Evolutionary conservation across 2,888 invertebrate genomes (phyloP).

Genomic region (Cerastis rubricosa): DNA sequence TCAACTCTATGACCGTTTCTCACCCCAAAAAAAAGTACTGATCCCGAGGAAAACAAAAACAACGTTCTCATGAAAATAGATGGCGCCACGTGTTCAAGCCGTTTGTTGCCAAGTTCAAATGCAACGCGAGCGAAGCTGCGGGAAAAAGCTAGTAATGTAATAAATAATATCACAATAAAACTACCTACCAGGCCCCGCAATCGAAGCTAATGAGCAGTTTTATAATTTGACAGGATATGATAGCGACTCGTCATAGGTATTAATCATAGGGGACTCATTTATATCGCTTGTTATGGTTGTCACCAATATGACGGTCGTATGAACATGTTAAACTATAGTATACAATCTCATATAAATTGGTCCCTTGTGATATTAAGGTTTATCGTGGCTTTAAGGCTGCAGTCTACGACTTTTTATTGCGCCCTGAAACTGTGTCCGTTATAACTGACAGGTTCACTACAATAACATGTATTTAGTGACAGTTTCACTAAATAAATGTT

Average conservation of each 20-base stretch:
- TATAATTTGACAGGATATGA: conserved; percentile 22
- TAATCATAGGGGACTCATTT: conserved; percentile 36
- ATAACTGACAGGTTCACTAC: not conserved
- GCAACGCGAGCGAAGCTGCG: too few species aligned
- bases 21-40: too few species aligned
- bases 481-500: not conserved
- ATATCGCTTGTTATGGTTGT: conserved; percentile 19
- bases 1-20: too few species aligned
- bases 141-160: too few species aligned
- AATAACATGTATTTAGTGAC: not conserved
- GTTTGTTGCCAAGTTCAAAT: too few species aligned
- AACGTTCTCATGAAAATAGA: too few species aligned
- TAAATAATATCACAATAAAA: not conserved
- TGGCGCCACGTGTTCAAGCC: too few species aligned
- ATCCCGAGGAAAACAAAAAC: too few species aligned
- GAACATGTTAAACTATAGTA: conserved; percentile 8
- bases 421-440: not conserved
- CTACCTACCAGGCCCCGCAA: not conserved
- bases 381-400: not conserved
- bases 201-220: conserved; percentile 32
- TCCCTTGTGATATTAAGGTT: conserved; percentile 3
- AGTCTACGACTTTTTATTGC: too few species aligned
- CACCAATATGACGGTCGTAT: conserved; percentile 14
- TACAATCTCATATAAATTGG: not conserved
- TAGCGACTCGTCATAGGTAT: conserved; percentile 5